phyloP scores from a whole-genome alignment of 2,888 invertebrate species.

The Monochamus alternatus region DNA sequence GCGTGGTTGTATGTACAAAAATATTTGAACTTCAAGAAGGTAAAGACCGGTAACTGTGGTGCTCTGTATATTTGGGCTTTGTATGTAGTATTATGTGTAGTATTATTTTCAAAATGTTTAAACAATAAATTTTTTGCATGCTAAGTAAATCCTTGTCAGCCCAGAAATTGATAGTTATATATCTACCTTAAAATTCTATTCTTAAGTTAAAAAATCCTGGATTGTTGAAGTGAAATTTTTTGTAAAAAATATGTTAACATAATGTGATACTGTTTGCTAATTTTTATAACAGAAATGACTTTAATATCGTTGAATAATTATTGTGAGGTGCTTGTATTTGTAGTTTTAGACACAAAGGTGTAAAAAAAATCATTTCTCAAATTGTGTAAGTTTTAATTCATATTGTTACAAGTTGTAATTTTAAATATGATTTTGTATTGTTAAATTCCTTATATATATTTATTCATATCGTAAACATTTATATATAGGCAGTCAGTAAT shows the following conservation, averaged over 20 bases:
- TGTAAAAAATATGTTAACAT: background rate
- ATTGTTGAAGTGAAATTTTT: background rate
- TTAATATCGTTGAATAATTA: background rate
- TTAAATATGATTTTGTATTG: background rate
- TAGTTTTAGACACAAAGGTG: background rate
- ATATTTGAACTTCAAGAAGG: too few species aligned
- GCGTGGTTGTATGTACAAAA: too few species aligned
- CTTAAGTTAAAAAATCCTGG: background rate
- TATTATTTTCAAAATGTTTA: constrained; percentile 13
- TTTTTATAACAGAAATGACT: background rate
- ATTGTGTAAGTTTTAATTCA: background rate
- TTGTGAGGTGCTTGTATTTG: background rate
- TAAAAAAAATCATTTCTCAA: background rate
- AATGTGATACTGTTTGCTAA: constrained; percentile 3
- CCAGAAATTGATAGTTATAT: background rate
- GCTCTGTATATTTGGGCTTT: too few species aligned
- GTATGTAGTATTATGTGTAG: constrained; percentile 12
- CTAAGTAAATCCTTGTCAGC: constrained; percentile 1
- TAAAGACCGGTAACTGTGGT: background rate
- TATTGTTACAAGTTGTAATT: background rate
- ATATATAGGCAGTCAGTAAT: background rate
- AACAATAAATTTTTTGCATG: constrained; percentile 1
- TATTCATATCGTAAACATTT: background rate
- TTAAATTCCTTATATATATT: too few species aligned
- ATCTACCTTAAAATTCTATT: background rate